phyloP scores from a whole-genome alignment of 2,797 vertebrate species.

The Artibeus lituratus region DNA sequence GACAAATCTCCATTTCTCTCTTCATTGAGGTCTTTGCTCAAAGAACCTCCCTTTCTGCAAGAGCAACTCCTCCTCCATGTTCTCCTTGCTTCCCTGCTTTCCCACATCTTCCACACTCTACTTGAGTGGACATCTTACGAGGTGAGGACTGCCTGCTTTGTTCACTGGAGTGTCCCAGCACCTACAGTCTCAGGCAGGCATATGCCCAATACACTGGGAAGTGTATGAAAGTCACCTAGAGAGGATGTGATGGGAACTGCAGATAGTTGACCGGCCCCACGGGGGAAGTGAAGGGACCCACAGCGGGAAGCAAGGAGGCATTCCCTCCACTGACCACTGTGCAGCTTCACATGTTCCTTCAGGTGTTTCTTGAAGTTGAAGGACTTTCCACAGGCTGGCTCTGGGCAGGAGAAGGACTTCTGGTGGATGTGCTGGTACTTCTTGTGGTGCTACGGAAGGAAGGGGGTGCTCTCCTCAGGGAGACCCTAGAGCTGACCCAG shows the following conservation, averaged over 20 bases:
- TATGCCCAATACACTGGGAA: background rate
- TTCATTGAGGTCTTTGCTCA: background rate
- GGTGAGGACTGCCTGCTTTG: background rate
- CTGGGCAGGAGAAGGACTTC: slow-evolving; percentile 86
- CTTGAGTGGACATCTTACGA: background rate
- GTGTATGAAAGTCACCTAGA: background rate
- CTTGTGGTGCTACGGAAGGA: slow-evolving; percentile 82
- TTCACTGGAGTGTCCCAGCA: background rate
- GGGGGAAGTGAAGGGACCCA: background rate
- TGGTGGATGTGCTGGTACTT: slow-evolving; percentile 88
- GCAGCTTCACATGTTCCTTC: slow-evolving; percentile 88
- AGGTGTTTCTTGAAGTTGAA: slow-evolving; percentile 90
- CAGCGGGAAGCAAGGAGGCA: background rate
- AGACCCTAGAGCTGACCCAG: background rate
- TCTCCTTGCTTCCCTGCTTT: background rate
- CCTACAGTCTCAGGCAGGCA: background rate
- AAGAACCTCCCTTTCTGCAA: background rate
- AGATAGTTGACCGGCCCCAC: background rate
- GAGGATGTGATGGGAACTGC: background rate
- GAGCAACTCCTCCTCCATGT: background rate
- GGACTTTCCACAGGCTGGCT: slow-evolving; percentile 83
- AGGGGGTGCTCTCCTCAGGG: background rate
- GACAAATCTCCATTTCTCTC: background rate
- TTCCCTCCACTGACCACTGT: slow-evolving; percentile 82
- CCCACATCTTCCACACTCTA: background rate